phyloP scores from a whole-genome alignment of 2,888 invertebrate genomes.

The Polyploca ridens region DNA sequence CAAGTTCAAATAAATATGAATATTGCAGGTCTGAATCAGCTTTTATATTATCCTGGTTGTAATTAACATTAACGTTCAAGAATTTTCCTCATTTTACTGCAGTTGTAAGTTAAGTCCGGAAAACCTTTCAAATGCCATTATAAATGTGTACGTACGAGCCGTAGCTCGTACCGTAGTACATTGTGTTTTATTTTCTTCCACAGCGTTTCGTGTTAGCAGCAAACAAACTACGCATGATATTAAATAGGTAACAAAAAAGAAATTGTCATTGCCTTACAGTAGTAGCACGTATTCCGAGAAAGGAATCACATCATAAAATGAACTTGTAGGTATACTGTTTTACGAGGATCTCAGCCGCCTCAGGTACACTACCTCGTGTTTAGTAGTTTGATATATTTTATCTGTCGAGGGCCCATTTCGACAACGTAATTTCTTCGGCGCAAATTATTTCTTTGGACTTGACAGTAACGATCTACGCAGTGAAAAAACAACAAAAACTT shows the following conservation, averaged over 20 bases:
- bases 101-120: background rate
- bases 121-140: background rate
- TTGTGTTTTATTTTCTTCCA: constrained; percentile 1
- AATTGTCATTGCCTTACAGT: background rate
- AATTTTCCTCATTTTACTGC: background rate
- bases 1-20: constrained; percentile 44
- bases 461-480: background rate
- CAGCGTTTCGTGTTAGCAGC: background rate
- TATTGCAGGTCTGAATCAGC: constrained; percentile 15
- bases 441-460: background rate
- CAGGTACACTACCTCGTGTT: constrained; percentile 3
- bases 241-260: constrained; percentile 6
- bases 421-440: constrained; percentile 1
- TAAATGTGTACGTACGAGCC: background rate
- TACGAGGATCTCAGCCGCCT: background rate
- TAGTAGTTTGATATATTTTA: background rate
- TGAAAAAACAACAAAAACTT: background rate
- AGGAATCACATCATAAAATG: background rate
- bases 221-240: background rate
- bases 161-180: too few relatives aligned
- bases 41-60: background rate
- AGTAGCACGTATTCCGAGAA: constrained; percentile 1
- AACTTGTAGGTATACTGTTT: constrained; percentile 2
- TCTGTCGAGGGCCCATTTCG: background rate
- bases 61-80: background rate